Evolutionary conservation across 2,797 vertebrate genomes (phyloP).

Genomic region (Characodon lateralis): DNA sequence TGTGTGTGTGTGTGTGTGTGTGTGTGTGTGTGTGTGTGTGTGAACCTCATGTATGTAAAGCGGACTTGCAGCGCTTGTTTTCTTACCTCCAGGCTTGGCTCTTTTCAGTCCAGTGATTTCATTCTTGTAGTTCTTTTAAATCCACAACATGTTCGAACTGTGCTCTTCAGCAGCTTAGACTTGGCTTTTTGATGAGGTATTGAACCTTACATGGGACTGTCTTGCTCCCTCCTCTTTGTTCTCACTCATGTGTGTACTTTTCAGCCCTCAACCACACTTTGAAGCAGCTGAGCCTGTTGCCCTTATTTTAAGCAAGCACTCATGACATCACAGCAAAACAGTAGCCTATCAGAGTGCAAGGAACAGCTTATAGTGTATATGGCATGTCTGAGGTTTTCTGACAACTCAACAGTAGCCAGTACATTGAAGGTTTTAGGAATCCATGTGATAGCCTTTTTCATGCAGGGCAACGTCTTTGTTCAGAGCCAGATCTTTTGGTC

Average conservation of each 20-base stretch:
- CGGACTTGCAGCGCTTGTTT: conserved; percentile 4
- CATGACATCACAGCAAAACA: conserved; percentile 65
- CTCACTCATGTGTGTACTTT: conserved; percentile 35
- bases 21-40: too few species aligned
- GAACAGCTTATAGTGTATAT: conserved; percentile 41
- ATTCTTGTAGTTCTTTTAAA: conserved; percentile 53
- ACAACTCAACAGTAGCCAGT: conserved; percentile 31
- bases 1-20: too few species aligned
- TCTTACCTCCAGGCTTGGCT: conserved; percentile 58
- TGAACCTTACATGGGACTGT: conserved; percentile 10
- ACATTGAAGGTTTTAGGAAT: conserved; percentile 11
- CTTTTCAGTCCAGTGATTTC: conserved; percentile 46
- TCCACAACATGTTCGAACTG: conserved; percentile 59
- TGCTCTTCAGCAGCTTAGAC: conserved; percentile 29
- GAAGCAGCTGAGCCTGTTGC: conserved; percentile 57
- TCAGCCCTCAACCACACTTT: conserved; percentile 56
- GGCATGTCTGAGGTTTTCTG: conserved; percentile 39
- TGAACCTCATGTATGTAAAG: conserved; percentile 4
- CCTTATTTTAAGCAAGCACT: conserved; percentile 60
- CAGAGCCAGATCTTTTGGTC: conserved; percentile 7
- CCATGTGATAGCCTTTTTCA: conserved; percentile 25
- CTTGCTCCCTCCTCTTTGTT: conserved; percentile 24
- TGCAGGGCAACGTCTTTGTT: conserved; percentile 20
- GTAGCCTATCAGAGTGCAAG: conserved; percentile 62
- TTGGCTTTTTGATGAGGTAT: conserved; percentile 41